Evolutionary conservation across 2,888 invertebrate species (phyloP).

Genomic region (Schrankia costaestrigalis): DNA sequence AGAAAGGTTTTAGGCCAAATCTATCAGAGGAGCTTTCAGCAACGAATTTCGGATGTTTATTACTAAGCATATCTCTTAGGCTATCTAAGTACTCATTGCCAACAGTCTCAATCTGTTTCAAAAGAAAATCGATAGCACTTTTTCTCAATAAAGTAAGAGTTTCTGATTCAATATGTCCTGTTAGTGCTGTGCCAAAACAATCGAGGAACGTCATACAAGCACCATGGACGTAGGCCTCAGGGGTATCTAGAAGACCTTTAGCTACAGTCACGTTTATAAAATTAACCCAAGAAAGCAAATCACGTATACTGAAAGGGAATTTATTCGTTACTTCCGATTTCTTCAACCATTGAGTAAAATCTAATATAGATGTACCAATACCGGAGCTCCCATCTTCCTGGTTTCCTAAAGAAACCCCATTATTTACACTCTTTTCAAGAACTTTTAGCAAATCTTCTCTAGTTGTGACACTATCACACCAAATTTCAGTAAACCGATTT

Average conservation of each 20-base stretch:
- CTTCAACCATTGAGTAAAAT: slow-evolving; percentile 90
- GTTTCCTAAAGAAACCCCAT: slow-evolving; percentile 76
- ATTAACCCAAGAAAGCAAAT: slow-evolving; percentile 94
- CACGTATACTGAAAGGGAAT: slow-evolving; percentile 93
- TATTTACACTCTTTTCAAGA: slow-evolving; percentile 87
- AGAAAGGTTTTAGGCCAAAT: slow-evolving; percentile 91
- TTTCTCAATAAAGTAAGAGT: slow-evolving; percentile 66
- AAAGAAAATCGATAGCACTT: slow-evolving; percentile 79
- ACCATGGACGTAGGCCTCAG: slow-evolving; percentile 92
- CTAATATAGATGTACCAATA: slow-evolving; percentile 86
- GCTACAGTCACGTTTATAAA: slow-evolving; percentile 87
- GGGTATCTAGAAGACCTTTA: slow-evolving; percentile 64
- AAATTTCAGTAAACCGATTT: slow-evolving; percentile 99
- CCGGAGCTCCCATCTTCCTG: slow-evolving; percentile 77
- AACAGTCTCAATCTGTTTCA: slow-evolving; percentile 71
- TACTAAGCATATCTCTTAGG: slow-evolving; percentile 51
- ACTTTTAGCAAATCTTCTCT: slow-evolving; percentile 89
- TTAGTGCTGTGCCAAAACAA: slow-evolving; percentile 91
- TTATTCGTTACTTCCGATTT: slow-evolving; percentile 86
- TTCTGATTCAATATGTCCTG: slow-evolving; percentile 84
- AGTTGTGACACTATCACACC: slow-evolving; percentile 91
- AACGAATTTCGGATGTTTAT: slow-evolving; percentile 50
- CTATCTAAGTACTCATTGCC: slow-evolving; percentile 58
- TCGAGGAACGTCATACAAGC: slow-evolving; percentile 95
- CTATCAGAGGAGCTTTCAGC: slow-evolving; percentile 55